Conservation (phyloP, 2,888 invertebrate species). For the Platycheirus rosarum region DNA sequence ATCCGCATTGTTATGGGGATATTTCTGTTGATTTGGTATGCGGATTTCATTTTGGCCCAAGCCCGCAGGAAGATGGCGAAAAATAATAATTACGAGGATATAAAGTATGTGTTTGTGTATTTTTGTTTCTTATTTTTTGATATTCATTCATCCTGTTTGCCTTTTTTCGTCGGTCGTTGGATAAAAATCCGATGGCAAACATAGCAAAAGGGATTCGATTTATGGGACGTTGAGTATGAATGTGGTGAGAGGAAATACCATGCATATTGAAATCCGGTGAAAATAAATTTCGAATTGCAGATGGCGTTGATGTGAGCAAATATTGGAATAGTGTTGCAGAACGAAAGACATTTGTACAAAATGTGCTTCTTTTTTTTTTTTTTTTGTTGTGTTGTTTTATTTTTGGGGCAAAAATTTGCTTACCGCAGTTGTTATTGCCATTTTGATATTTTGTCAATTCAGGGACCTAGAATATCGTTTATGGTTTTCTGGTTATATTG, state of each 20-base stretch:
- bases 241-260: conserved; percentile 70
- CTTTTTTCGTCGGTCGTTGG: conserved; percentile 49
- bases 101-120: conserved; percentile 6
- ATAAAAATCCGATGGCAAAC: conserved; percentile 72
- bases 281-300: conserved; percentile 74
- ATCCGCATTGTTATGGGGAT: conserved; percentile 69
- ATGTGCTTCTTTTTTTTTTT: conserved; percentile 17
- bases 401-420: conserved; percentile 39
- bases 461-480: conserved; percentile 44
- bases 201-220: conserved; percentile 71
- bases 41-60: conserved; percentile 67
- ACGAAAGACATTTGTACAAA: conserved; percentile 53
- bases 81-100: conserved; percentile 71
- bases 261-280: conserved; percentile 74
- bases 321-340: conserved; percentile 70
- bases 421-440: conserved; percentile 67
- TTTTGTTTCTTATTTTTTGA: conserved; percentile 22
- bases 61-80: conserved; percentile 69
- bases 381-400: conserved; percentile 19
- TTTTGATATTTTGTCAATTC: conserved; percentile 42
- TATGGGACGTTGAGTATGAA: conserved; percentile 71
- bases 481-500: conserved; percentile 21
- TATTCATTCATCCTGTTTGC: conserved; percentile 48
- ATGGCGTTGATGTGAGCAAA: conserved; percentile 74
- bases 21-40: conserved; percentile 73